Percentiles rank a stretch among this genome's conserved stretches.
phyloP scores from a whole-genome alignment of 2,113 vertebrate species.

The Gambusia affinis region DNA sequence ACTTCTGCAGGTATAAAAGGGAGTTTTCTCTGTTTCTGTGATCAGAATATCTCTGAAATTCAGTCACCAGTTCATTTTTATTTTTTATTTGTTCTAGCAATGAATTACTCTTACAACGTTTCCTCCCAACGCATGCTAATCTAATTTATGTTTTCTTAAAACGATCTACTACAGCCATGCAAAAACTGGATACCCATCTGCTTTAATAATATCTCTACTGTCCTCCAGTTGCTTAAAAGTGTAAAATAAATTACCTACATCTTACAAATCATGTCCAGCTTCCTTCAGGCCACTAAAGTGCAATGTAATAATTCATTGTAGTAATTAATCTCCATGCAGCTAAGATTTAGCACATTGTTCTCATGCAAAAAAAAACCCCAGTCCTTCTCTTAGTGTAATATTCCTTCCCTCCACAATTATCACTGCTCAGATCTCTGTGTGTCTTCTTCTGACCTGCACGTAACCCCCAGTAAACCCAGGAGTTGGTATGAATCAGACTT shows the following conservation, averaged over 20 bases:
- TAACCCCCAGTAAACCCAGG: slow-evolving; percentile 54
- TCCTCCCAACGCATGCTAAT: no score
- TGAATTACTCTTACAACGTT: no score
- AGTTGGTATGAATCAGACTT: slow-evolving; percentile 46
- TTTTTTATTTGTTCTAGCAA: no score
- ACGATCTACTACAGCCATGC: no score
- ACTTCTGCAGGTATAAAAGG: no score
- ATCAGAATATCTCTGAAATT: no score
- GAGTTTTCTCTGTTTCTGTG: no score
- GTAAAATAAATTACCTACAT: background rate
- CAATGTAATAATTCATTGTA: background rate
- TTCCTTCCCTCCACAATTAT: background rate
- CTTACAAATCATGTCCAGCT: background rate
- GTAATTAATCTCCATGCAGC: background rate
- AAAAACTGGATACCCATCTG: no score
- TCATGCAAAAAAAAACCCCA: background rate
- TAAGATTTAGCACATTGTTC: background rate
- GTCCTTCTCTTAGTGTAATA: background rate
- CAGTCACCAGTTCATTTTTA: no score
- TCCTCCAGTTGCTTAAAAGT: no score
- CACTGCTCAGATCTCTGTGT: slow-evolving; percentile 45
- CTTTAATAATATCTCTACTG: no score
- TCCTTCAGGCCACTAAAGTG: background rate
- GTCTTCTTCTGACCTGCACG: slow-evolving; percentile 47
- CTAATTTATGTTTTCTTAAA: no score